phyloP scores from a whole-genome alignment of 2,888 invertebrate genomes.

The Ecliptopera silaceata region DNA sequence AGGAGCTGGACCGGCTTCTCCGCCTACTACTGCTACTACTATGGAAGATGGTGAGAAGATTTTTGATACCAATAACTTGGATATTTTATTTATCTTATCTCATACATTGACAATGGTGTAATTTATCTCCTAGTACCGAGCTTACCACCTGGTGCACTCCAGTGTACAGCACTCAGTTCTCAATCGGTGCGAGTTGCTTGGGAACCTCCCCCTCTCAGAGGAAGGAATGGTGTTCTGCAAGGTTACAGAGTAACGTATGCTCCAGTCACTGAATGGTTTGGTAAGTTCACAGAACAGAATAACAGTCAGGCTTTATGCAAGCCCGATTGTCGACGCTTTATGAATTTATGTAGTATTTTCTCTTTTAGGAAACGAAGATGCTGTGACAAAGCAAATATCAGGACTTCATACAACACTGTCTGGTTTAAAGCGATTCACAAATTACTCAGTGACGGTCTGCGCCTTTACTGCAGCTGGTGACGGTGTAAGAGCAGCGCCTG shows the following conservation, averaged over 20 bases:
- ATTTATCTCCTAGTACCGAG: constrained; percentile 87
- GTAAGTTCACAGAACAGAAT: constrained; percentile 68
- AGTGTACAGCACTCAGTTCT: constrained; percentile 91
- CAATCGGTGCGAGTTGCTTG: constrained; percentile 93
- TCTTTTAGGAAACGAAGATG: constrained; percentile 86
- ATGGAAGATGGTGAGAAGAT: constrained; percentile 89
- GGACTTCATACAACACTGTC: constrained; percentile 87
- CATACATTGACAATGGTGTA: no score
- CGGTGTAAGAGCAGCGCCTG: constrained; percentile 91
- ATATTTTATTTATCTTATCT: no score
- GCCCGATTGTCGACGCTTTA: no score
- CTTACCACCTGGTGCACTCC: constrained; percentile 91
- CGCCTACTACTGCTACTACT: constrained; percentile 90
- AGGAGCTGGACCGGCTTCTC: constrained; percentile 92
- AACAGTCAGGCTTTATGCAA: no score
- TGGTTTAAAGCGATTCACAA: constrained; percentile 92
- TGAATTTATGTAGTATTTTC: neutral
- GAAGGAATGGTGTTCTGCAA: constrained; percentile 92
- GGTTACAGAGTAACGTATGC: constrained; percentile 93
- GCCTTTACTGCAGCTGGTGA: constrained; percentile 96
- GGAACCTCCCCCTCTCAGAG: constrained; percentile 91
- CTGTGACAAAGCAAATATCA: constrained; percentile 89
- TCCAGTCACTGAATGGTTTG: constrained; percentile 90
- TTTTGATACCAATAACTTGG: neutral
- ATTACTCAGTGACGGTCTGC: constrained; percentile 95